Percentiles rank a stretch among this genome's conserved stretches.
Conservation (phyloP, 2,113 vertebrate species). For the Halichoerus grypus region DNA sequence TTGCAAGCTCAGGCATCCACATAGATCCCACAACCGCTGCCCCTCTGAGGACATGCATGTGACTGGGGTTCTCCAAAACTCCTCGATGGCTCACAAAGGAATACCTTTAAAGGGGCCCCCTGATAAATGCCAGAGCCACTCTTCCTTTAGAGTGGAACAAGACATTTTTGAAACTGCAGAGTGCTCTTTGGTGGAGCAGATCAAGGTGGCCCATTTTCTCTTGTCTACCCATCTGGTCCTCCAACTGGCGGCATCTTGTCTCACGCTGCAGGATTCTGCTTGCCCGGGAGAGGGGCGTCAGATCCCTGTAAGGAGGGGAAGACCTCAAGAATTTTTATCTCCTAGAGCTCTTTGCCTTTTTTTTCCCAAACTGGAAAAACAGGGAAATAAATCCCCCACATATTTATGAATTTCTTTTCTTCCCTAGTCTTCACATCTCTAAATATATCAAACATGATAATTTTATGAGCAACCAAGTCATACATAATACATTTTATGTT, state of each 20-base stretch:
- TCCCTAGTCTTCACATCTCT: constrained; percentile 54
- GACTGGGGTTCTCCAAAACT: neutral
- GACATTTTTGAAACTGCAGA: neutral
- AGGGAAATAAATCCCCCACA: constrained; percentile 43
- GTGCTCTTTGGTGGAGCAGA: neutral
- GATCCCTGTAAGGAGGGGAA: neutral
- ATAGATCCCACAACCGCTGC: neutral
- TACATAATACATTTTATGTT: constrained; percentile 79
- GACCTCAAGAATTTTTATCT: constrained; percentile 17
- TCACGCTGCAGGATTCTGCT: neutral
- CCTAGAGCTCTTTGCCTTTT: constrained; percentile 43
- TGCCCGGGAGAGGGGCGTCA: neutral
- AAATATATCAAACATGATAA: constrained; percentile 77
- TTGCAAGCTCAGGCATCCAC: neutral
- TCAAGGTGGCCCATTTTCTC: neutral
- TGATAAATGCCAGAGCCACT: neutral
- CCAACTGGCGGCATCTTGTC: neutral
- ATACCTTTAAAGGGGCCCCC: neutral
- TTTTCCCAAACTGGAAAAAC: constrained; percentile 38
- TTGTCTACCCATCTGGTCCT: neutral
- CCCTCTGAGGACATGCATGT: neutral
- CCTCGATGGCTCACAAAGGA: neutral
- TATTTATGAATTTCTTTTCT: constrained; percentile 71
- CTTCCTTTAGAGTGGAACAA: neutral
- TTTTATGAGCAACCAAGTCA: constrained; percentile 77